Conservation (phyloP, 30 jellyfish, hydroid and myxozoan species). For the Aurelia sp. region DNA sequence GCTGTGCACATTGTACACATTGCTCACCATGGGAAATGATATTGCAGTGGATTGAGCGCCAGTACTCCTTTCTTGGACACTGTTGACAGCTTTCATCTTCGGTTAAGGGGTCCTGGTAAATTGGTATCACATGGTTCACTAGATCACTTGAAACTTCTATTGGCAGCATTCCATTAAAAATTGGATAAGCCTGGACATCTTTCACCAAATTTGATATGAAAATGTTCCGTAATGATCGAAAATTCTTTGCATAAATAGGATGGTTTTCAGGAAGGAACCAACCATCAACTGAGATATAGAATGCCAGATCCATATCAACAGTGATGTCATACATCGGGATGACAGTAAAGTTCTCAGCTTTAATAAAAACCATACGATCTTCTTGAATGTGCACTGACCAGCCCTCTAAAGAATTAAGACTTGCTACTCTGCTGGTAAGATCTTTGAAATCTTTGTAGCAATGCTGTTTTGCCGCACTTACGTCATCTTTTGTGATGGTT, state of each 20-base stretch:
- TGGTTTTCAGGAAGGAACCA: slow-evolving; percentile 5
- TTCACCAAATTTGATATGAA: slow-evolving; percentile 5
- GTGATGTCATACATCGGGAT: too few relatives aligned
- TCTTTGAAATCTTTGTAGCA: slow-evolving; percentile 43
- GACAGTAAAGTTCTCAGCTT: too few relatives aligned
- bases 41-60: slow-evolving; percentile 29
- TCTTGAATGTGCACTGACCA: slow-evolving; percentile 13
- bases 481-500: neutral
- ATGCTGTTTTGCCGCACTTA: slow-evolving; percentile 5
- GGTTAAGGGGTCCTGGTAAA: too few relatives aligned
- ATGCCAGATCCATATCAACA: neutral
- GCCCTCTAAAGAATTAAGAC: slow-evolving; percentile 4
- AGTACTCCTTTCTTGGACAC: slow-evolving; percentile 20
- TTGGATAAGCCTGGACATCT: slow-evolving; percentile 2
- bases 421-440: slow-evolving; percentile 6
- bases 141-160: too few relatives aligned
- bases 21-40: slow-evolving; percentile 25
- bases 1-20: slow-evolving; percentile 25
- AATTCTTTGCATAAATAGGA: neutral
- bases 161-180: too few relatives aligned
- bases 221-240: neutral
- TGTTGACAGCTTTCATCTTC: too few relatives aligned
- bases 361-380: too few relatives aligned
- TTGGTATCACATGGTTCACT: too few relatives aligned
- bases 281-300: neutral